Conservation (phyloP, 2,797 vertebrate genomes). For the Ptychobarbus kaznakovi region DNA sequence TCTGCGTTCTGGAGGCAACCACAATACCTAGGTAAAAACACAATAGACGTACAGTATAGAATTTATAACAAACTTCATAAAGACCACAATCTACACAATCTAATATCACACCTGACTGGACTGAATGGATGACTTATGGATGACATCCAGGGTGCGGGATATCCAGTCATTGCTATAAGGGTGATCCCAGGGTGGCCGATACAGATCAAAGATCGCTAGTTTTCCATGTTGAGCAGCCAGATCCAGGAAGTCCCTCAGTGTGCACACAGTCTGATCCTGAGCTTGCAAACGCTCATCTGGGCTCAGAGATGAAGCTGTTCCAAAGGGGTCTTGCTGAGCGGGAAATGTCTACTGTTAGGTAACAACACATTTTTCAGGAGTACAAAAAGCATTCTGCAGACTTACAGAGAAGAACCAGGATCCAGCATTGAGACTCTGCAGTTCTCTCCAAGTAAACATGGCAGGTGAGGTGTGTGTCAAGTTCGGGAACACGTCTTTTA, state of each 20-base stretch:
- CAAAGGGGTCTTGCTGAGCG: constrained; percentile 83
- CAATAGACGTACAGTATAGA: not conserved
- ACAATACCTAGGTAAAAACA: constrained; percentile 77
- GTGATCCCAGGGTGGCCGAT: constrained; percentile 80
- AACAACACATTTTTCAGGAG: not conserved
- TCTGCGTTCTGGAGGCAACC: constrained; percentile 78
- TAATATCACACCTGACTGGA: constrained; percentile 77
- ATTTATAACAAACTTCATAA: not conserved
- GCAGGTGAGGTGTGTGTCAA: constrained; percentile 67
- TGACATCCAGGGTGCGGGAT: constrained; percentile 77
- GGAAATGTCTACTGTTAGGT: not conserved
- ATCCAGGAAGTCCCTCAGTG: constrained; percentile 80
- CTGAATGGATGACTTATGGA: constrained; percentile 77
- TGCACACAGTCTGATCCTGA: constrained; percentile 83
- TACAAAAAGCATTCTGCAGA: not conserved
- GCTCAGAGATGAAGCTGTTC: constrained; percentile 73
- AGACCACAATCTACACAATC: not conserved
- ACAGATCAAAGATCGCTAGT: constrained; percentile 88
- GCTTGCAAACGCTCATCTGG: constrained; percentile 73
- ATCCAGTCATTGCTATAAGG: constrained; percentile 82
- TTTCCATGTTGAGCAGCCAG: constrained; percentile 78
- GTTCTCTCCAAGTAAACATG: constrained; percentile 81
- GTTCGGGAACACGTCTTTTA: constrained; percentile 79
- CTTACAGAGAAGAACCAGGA: constrained; percentile 85
- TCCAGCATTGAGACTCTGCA: constrained; percentile 86